phyloP scores from a whole-genome alignment of 2,113 vertebrate genomes.

The Brachyistius frenatus region DNA sequence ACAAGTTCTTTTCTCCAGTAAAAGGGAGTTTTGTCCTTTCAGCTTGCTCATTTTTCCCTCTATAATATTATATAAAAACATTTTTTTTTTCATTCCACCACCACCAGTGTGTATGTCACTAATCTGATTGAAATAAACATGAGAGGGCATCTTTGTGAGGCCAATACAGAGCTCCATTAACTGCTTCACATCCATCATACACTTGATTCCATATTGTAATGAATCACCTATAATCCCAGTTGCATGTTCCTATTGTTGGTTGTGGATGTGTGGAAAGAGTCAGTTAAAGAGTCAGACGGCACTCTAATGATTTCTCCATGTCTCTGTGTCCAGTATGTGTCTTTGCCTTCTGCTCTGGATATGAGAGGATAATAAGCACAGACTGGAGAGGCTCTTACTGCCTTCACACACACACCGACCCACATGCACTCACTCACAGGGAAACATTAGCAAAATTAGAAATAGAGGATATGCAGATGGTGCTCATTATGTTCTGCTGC shows the following conservation, averaged over 20 bases:
- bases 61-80: too few relatives aligned
- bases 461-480: slow-evolving; percentile 56
- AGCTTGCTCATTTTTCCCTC: too few relatives aligned
- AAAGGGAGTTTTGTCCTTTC: too few relatives aligned
- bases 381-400: slow-evolving; percentile 50
- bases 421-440: slow-evolving; percentile 16
- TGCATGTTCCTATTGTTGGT: slow-evolving; percentile 6
- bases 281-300: slow-evolving; percentile 2
- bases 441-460: slow-evolving; percentile 54
- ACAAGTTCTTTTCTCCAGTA: too few relatives aligned
- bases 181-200: too few relatives aligned
- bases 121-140: too few relatives aligned
- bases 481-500: slow-evolving; percentile 59
- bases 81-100: too few relatives aligned
- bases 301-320: slow-evolving; percentile 40
- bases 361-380: slow-evolving; percentile 56
- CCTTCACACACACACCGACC: slow-evolving; percentile 6
- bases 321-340: not conserved
- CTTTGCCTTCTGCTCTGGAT: slow-evolving; percentile 29
- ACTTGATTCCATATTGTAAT: not conserved
- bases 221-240: not conserved
- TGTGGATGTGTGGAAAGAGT: slow-evolving; percentile 13
- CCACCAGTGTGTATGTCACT: too few relatives aligned
- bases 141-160: too few relatives aligned
- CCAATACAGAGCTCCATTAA: too few relatives aligned